A percentile compares a stretch with the other conserved stretches of the same genome.
Evolutionary conservation across 2,888 invertebrate genomes (phyloP).

Genomic region (Spodoptera picta): DNA sequence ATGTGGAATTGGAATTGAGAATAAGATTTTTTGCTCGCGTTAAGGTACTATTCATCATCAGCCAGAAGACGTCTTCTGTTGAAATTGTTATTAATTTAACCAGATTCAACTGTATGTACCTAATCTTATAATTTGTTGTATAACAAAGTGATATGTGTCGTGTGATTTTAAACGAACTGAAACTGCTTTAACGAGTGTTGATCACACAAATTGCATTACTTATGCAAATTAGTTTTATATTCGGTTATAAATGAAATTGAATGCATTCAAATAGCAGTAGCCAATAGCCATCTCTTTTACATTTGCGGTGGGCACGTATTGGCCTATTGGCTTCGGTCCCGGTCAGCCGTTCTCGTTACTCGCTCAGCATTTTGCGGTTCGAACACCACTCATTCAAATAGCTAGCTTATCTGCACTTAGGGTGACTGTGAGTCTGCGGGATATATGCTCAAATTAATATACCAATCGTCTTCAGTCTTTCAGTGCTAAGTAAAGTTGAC

Average conservation of each 20-base stretch:
- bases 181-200: no score
- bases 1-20: background rate
- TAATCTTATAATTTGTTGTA: no score
- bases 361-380: conserved; percentile 68
- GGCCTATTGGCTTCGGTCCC: conserved; percentile 56
- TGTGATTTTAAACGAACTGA: background rate
- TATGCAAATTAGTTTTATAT: no score
- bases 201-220: no score
- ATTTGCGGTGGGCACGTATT: conserved; percentile 65
- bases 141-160: background rate
- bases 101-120: no score
- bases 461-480: conserved; percentile 8
- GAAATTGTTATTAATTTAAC: no score
- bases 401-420: conserved; percentile 62
- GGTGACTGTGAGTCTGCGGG: conserved; percentile 37
- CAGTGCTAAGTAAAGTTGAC: no score
- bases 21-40: no score
- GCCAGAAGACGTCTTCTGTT: no score
- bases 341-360: conserved; percentile 57
- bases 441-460: conserved; percentile 36
- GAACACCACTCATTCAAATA: conserved; percentile 70
- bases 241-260: background rate
- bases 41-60: no score
- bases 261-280: conserved; percentile 45
- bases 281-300: conserved; percentile 64